These are phyloP conservation scores for Geotrypetes seraphini DNA, from an alignment of 2,797 vertebrate species.

Conservation along the genomic window DNA sequence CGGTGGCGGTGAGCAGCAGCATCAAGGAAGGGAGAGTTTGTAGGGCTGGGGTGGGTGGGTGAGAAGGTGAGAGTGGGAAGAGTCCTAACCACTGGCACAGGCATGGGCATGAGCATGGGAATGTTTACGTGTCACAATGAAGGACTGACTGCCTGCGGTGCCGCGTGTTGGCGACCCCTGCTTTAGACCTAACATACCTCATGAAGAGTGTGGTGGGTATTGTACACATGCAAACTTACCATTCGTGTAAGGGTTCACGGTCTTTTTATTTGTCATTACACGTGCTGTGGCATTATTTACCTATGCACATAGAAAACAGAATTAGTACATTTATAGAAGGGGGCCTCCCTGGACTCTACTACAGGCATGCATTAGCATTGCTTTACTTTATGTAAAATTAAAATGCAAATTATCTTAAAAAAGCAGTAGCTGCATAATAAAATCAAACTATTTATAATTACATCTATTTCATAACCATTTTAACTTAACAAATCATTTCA, in stretches of 20 bases:
- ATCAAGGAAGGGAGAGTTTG: too few relatives aligned
- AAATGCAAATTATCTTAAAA: conserved; percentile 62
- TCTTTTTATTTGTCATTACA: conserved; percentile 96
- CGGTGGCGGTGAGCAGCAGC: too few relatives aligned
- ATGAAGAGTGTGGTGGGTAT: too few relatives aligned
- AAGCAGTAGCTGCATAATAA: conserved; percentile 67
- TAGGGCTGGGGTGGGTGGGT: too few relatives aligned
- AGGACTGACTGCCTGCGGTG: too few relatives aligned
- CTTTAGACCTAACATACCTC: too few relatives aligned
- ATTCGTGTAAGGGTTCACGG: conserved; percentile 91
- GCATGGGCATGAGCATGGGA: too few relatives aligned
- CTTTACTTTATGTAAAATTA: conserved; percentile 58
- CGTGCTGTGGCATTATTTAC: conserved; percentile 86
- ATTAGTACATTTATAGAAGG: conserved; percentile 36
- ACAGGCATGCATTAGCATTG: conserved; percentile 69
- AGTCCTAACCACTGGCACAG: too few relatives aligned
- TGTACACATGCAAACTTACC: too few relatives aligned
- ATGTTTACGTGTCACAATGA: too few relatives aligned
- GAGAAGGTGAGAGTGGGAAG: too few relatives aligned
- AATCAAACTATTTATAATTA: conserved; percentile 65
- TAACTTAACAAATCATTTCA: conserved; percentile 70
- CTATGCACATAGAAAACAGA: conserved; percentile 58
- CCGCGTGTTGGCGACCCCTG: too few relatives aligned
- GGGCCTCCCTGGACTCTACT: conserved; percentile 10
- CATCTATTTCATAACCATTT: conserved; percentile 69